These are phyloP conservation scores for Callyntrura guangdongensis DNA, from an alignment of 2,888 invertebrate genomes.

Conservation along the genomic window DNA sequence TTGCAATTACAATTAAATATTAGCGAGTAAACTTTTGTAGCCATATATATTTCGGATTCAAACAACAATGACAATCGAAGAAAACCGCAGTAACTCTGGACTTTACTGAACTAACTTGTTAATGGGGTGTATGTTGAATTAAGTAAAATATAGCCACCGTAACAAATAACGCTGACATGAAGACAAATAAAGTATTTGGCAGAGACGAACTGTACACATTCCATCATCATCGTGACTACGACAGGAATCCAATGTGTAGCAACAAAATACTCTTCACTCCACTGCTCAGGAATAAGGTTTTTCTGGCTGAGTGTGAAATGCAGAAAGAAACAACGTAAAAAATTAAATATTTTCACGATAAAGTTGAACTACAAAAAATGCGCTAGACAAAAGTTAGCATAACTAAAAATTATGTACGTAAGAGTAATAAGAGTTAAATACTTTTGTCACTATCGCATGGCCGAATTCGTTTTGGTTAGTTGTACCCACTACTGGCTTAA, in stretches of 20 bases:
- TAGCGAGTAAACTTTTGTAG: not conserved
- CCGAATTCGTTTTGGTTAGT: slow-evolving; percentile 29
- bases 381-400: not conserved
- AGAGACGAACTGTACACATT: not conserved
- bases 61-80: too few species aligned
- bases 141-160: not conserved
- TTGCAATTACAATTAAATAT: not conserved
- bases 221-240: not conserved
- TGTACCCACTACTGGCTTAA: slow-evolving; percentile 30
- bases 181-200: not conserved
- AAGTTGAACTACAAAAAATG: not conserved
- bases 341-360: not conserved
- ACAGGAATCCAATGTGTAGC: not conserved
- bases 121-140: too few species aligned
- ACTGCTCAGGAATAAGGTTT: not conserved
- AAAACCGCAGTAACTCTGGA: not conserved
- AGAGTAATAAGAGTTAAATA: slow-evolving; percentile 15
- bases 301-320: slow-evolving; percentile 16
- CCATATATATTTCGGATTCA: not conserved
- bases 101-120: not conserved
- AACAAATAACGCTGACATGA: not conserved
- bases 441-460: slow-evolving; percentile 34
- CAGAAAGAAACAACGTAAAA: slow-evolving; percentile 25
- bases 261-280: not conserved
- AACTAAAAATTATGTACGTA: slow-evolving; percentile 13